Conservation (phyloP, 2,113 vertebrate species). For the Platichthys stellatus region DNA sequence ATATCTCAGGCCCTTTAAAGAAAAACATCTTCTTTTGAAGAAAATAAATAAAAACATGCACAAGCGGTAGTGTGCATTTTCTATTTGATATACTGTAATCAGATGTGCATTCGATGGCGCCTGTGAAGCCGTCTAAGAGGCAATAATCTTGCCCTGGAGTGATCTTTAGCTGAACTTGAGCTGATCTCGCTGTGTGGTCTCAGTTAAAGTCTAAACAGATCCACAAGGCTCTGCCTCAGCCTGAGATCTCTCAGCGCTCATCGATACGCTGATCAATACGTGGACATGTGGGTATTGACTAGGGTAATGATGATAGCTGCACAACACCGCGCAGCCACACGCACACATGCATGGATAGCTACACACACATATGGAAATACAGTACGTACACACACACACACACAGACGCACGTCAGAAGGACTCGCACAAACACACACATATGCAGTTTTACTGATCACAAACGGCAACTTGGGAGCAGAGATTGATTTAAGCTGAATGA, state of each 20-base stretch:
- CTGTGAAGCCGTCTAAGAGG: slow-evolving; percentile 60
- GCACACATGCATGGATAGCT: neutral
- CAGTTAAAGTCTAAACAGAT: slow-evolving; percentile 74
- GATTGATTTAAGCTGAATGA: slow-evolving; percentile 48
- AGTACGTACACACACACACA: slow-evolving; percentile 20
- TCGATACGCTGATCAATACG: slow-evolving; percentile 77
- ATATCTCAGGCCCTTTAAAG: neutral
- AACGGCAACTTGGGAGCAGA: slow-evolving; percentile 44
- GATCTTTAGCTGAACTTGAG: slow-evolving; percentile 72
- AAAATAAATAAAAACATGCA: neutral
- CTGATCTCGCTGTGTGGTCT: slow-evolving; percentile 73
- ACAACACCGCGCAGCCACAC: slow-evolving; percentile 36
- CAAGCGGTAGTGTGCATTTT: slow-evolving; percentile 37
- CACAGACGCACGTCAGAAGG: neutral
- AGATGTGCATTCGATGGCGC: slow-evolving; percentile 57
- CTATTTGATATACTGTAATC: slow-evolving; percentile 54
- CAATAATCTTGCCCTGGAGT: slow-evolving; percentile 74
- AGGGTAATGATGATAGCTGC: slow-evolving; percentile 78
- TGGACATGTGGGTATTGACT: slow-evolving; percentile 79
- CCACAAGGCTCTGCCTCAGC: slow-evolving; percentile 66
- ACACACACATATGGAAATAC: slow-evolving; percentile 46
- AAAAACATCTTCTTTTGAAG: slow-evolving; percentile 13
- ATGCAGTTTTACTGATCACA: slow-evolving; percentile 24
- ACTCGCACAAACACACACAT: slow-evolving; percentile 13
- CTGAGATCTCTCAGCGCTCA: slow-evolving; percentile 72